A percentile compares a stretch with the other conserved stretches of the same genome.
Conservation (phyloP, 2,113 vertebrate species). For the Charadrius vociferus region DNA sequence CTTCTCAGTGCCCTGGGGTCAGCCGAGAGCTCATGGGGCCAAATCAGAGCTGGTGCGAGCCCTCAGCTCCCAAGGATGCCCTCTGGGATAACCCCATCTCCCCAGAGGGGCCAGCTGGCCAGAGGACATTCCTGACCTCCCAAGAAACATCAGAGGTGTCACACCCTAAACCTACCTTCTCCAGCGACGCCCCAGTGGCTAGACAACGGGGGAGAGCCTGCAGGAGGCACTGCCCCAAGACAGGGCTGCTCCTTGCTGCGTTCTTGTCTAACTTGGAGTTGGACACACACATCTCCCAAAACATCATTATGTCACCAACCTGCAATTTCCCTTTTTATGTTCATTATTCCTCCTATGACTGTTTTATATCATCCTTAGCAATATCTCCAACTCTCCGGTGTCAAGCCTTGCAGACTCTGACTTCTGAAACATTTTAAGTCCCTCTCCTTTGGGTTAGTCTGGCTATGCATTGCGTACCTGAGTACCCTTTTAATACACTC, state of each 20-base stretch:
- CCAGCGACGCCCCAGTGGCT: not conserved
- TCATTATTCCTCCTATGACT: not conserved
- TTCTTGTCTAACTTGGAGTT: not conserved
- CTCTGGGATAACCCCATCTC: not conserved
- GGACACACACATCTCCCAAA: not conserved
- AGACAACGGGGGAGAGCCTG: not conserved
- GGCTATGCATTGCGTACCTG: not conserved
- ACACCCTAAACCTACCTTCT: not conserved
- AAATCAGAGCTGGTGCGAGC: not conserved
- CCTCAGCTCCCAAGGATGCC: not conserved
- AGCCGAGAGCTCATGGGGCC: accelerated
- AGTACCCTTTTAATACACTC: not conserved
- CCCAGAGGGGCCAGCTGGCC: not conserved
- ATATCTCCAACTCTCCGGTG: accelerated
- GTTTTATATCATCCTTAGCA: not conserved
- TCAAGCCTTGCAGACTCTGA: not conserved
- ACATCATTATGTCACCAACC: not conserved
- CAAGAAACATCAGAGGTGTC: not conserved
- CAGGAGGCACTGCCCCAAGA: not conserved
- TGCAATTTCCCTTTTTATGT: not conserved
- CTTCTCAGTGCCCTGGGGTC: not conserved
- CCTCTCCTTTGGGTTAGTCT: not conserved
- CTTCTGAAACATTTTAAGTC: not conserved
- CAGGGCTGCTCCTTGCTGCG: not conserved
- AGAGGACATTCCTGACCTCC: not conserved